Conservation (phyloP, 2,888 invertebrate genomes). For the Netelia inedita region DNA sequence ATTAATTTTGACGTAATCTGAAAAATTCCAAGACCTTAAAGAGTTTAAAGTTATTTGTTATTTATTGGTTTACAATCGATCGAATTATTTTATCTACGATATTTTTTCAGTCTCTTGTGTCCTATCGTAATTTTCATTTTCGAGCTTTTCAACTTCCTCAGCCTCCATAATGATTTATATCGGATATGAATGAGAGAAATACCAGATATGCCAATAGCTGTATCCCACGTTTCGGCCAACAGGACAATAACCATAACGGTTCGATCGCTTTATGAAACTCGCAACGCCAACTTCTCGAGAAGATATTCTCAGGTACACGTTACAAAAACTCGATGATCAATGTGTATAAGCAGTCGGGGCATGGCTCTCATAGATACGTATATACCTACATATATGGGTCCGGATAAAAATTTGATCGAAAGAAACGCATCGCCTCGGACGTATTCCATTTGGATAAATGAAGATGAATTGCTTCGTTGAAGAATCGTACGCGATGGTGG, state of each 20-base stretch:
- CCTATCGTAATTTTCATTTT: no score
- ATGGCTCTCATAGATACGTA: background rate
- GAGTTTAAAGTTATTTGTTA: no score
- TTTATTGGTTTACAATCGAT: no score
- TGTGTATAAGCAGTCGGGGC: slow-evolving; percentile 24
- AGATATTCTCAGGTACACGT: slow-evolving; percentile 32
- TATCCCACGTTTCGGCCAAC: background rate
- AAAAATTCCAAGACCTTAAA: no score
- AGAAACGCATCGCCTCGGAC: slow-evolving; percentile 34
- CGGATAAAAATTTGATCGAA: slow-evolving; percentile 49
- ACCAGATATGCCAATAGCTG: slow-evolving; percentile 8
- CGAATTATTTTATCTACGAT: no score
- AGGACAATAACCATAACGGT: slow-evolving; percentile 25
- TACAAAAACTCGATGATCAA: slow-evolving; percentile 50
- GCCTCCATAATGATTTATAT: background rate
- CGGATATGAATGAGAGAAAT: background rate
- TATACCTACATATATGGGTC: slow-evolving; percentile 5
- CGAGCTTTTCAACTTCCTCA: background rate
- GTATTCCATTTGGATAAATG: slow-evolving; percentile 53
- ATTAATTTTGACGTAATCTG: no score
- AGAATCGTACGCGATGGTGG: slow-evolving; percentile 23
- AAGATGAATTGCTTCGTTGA: slow-evolving; percentile 47
- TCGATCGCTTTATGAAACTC: slow-evolving; percentile 10
- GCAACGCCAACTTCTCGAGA: background rate
- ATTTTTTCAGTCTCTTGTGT: no score